Evolutionary conservation across 2,797 vertebrate species (phyloP).

Genomic region (Luscinia megarhynchos): DNA sequence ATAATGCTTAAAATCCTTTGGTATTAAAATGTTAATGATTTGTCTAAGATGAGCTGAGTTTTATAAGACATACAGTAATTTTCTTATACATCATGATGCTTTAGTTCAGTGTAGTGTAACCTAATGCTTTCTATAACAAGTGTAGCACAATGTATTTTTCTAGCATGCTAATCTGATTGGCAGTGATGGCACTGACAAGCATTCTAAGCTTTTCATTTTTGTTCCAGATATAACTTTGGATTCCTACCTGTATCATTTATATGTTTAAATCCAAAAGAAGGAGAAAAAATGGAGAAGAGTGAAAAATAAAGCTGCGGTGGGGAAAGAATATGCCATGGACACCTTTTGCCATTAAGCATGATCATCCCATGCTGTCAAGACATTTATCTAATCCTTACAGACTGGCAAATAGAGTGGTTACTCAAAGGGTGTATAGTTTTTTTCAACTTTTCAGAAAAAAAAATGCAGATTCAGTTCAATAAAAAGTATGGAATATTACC

Average conservation of each 20-base stretch:
- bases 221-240: conserved; percentile 42
- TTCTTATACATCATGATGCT: not conserved
- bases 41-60: not conserved
- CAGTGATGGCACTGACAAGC: not conserved
- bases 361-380: not conserved
- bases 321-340: not conserved
- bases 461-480: not conserved
- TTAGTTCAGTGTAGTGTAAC: not conserved
- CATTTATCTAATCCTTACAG: not conserved
- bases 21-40: not conserved
- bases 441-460: not conserved
- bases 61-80: not conserved
- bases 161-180: not conserved
- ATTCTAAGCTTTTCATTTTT: conserved; percentile 18
- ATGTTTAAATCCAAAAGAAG: conserved; percentile 47
- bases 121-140: conserved; percentile 11
- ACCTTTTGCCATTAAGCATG: not conserved
- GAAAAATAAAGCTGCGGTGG: conserved; percentile 18
- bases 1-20: not conserved
- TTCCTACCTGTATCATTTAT: not conserved
- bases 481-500: not conserved
- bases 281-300: conserved; percentile 37
- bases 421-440: not conserved
- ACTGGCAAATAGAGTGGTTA: not conserved
- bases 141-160: not conserved